A percentile compares a stretch with the other conserved stretches of the same genome.
phyloP scores from a whole-genome alignment of 2,797 vertebrate species.

The Xiphophorus birchmanni region DNA sequence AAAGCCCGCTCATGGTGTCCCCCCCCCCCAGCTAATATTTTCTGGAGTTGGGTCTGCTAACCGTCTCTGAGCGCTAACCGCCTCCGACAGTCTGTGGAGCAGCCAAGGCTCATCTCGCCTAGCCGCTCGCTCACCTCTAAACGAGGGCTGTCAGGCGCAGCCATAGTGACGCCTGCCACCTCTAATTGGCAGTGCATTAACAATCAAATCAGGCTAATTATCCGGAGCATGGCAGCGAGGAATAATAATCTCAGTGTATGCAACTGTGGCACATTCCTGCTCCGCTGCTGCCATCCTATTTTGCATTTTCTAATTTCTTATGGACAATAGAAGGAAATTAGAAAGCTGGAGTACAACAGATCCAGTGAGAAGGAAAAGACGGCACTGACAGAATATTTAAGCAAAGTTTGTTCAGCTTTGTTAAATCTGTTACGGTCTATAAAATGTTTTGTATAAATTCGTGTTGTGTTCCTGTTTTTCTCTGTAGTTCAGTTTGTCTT shows the following conservation, averaged over 20 bases:
- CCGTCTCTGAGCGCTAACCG: conserved; percentile 38
- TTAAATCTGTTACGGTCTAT: not conserved
- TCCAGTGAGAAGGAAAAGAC: conserved; percentile 15
- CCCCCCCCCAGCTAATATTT: no score
- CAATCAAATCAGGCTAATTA: conserved; percentile 91
- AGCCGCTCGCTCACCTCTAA: conserved; percentile 69
- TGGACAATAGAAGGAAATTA: conserved; percentile 84
- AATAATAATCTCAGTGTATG: conserved; percentile 78
- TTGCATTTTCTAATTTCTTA: conserved; percentile 86
- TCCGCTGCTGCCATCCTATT: conserved; percentile 56
- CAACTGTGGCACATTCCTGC: conserved; percentile 42
- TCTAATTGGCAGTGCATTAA: conserved; percentile 92
- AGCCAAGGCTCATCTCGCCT: conserved; percentile 62
- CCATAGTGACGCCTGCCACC: conserved; percentile 70
- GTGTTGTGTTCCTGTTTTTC: not conserved
- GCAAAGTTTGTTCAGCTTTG: conserved; percentile 1
- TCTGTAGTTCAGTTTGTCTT: not conserved
- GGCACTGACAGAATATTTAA: conserved; percentile 9
- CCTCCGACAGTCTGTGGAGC: conserved; percentile 62
- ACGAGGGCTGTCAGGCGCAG: conserved; percentile 75
- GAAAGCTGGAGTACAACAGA: conserved; percentile 51
- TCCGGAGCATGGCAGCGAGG: conserved; percentile 80
- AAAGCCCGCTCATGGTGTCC: no score
- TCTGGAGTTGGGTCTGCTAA: not conserved
- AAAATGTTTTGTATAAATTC: not conserved